Evolutionary conservation across 2,113 vertebrate genomes (phyloP).

Genomic region (Bubalus kerabau): DNA sequence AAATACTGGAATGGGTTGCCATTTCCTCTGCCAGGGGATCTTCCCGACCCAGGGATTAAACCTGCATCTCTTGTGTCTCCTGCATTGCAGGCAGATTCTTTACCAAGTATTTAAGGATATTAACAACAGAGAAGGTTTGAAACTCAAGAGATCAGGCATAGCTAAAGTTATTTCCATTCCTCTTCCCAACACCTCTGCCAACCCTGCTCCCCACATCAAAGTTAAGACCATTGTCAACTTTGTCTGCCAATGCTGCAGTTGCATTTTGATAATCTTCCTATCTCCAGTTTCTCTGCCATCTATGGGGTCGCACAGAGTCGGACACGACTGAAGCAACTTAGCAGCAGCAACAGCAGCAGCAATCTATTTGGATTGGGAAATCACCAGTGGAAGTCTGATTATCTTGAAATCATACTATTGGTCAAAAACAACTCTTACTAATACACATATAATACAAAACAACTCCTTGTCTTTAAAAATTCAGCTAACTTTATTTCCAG

Average conservation of each 20-base stretch:
- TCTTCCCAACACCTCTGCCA: background rate
- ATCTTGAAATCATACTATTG: background rate
- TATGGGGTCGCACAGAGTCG: too few species aligned
- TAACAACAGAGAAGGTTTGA: background rate
- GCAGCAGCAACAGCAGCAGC: too few species aligned
- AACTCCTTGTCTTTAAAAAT: background rate
- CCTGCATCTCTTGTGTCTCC: background rate
- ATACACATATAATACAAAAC: background rate
- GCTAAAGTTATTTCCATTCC: background rate
- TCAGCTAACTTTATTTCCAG: background rate
- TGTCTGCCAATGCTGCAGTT: background rate
- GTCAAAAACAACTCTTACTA: background rate
- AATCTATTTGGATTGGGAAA: background rate
- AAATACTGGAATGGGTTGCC: background rate
- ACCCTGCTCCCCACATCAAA: background rate
- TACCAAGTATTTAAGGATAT: background rate
- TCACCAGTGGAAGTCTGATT: background rate
- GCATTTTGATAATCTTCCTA: background rate
- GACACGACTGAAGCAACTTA: too few species aligned
- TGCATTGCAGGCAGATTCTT: background rate
- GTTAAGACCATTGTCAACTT: background rate
- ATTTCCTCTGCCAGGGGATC: background rate
- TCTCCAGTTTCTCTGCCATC: background rate
- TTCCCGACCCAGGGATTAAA: background rate
- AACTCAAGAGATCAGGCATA: background rate